Conservation (phyloP, 2,888 invertebrate species). For the Brachyptera risi region DNA sequence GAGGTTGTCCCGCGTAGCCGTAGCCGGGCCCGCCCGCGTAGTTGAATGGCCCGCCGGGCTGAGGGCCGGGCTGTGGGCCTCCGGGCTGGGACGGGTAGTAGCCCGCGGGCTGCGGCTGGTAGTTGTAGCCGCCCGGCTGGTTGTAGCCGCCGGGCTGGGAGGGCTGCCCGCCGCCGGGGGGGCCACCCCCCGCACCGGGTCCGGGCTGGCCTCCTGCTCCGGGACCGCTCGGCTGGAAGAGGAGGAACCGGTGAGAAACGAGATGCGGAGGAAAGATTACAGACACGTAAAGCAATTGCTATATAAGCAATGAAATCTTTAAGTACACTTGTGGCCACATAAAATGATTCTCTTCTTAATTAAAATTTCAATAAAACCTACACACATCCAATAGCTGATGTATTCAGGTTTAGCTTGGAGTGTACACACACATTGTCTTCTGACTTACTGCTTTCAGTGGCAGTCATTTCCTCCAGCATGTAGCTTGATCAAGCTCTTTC, state of each 20-base stretch:
- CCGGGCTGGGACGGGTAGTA: conserved; percentile 28
- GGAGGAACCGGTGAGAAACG: background rate
- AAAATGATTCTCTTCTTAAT: too few species aligned
- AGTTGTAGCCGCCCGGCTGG: conserved; percentile 26
- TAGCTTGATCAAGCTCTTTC: too few species aligned
- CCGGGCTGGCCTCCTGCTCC: conserved; percentile 6
- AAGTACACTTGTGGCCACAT: too few species aligned
- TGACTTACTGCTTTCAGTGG: too few species aligned
- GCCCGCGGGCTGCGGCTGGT: conserved; percentile 24
- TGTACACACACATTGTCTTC: too few species aligned
- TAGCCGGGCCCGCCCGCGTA: conserved; percentile 9
- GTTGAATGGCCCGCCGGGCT: conserved; percentile 34
- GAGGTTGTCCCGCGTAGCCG: conserved; percentile 10
- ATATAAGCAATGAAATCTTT: too few species aligned
- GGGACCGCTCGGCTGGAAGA: background rate
- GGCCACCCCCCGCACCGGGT: conserved; percentile 18
- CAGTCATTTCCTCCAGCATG: too few species aligned
- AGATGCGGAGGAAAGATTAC: background rate
- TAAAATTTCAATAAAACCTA: too few species aligned
- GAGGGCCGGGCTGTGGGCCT: conserved; percentile 40
- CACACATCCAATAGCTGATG: too few species aligned
- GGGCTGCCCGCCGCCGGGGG: conserved; percentile 26
- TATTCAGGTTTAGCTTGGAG: too few species aligned
- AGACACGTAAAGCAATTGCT: too few species aligned
- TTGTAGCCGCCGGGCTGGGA: conserved; percentile 10